Percentiles rank a stretch among this genome's conserved stretches.
These are phyloP conservation scores for Drosophila triauraria DNA, from an alignment of 1,140 invertebrate genomes.

Conservation along the genomic window DNA sequence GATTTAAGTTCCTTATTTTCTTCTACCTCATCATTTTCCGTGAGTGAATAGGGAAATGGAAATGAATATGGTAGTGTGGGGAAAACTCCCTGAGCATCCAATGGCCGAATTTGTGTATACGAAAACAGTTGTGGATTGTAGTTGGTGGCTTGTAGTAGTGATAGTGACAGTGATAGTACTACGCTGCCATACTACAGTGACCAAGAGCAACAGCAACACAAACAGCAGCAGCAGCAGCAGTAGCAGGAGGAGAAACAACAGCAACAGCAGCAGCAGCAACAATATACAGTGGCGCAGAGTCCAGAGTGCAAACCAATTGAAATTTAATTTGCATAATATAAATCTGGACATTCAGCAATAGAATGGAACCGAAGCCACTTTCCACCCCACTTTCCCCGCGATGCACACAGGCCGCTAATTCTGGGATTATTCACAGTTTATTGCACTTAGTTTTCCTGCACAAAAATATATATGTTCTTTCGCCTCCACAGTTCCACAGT, in stretches of 20 bases:
- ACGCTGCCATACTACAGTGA: constrained; percentile 33
- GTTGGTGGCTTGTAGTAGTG: constrained; percentile 28
- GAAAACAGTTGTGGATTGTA: constrained; percentile 39
- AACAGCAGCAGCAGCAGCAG: constrained; percentile 35
- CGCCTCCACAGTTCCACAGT: constrained; percentile 14
- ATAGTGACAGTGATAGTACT: constrained; percentile 37
- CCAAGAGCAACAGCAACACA: constrained; percentile 55
- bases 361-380: constrained; percentile 51
- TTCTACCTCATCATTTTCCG: neutral
- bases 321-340: constrained; percentile 83
- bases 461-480: constrained; percentile 52
- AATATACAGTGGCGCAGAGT: constrained; percentile 51
- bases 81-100: constrained; percentile 21
- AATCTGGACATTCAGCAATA: constrained; percentile 77
- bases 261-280: constrained; percentile 30
- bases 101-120: constrained; percentile 71
- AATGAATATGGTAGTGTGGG: constrained; percentile 7
- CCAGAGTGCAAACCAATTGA: constrained; percentile 83
- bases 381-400: constrained; percentile 39
- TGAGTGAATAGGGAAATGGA: neutral
- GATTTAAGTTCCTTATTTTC: neutral
- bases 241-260: constrained; percentile 22
- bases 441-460: constrained; percentile 80
- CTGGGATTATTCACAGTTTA: constrained; percentile 80
- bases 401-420: constrained; percentile 63